Evolutionary conservation across 1,140 invertebrate species (phyloP), one percentile per base, ranked within the genome.

Genomic region (Lucilia cuprina): DNA sequence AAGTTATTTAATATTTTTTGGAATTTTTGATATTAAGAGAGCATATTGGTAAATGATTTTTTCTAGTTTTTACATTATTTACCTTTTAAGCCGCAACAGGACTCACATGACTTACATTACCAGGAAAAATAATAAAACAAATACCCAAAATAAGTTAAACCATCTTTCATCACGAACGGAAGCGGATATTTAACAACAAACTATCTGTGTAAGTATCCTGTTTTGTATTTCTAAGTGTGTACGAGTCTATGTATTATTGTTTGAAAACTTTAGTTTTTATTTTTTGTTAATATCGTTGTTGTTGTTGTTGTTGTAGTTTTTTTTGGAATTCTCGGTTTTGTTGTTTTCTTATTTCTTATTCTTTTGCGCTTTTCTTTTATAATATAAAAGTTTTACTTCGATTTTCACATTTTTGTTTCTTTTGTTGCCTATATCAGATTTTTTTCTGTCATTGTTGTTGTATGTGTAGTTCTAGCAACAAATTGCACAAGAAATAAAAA

Each of bases 111-210:
- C n/a, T n/a, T n/a, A n/a, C n/a, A n/a, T n/a, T n/a, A n/a, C n/a
- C n/a, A n/a, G n/a, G n/a, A n/a, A n/a, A n/a, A n/a, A n/a, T n/a
- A n/a, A n/a, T n/a, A n/a, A n/a, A n/a, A n/a, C n/a, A n/a, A n/a
- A n/a, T n/a, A n/a, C 19, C 13, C 7, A n/a, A 70, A 70, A 41
- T 25, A n/a, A 80, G 77, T 80, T 49, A 80, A 49, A 30, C 41
- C 77, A 80, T 80, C 77, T 49, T 80, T 49, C 41, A 80, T 80
- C 77, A 80, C 77, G 41, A 80, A 80, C 77, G 77, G 77, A 80
- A 80, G 41, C 77, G 77, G 77, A 80, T 80, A 80, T 80, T 80
- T 80, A 80, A 80, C 77, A 30, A 80, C 77, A 80, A 80, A 80
- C 77, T 80, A 80, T 80, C 41, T 80, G 77, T 80, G 41, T 50